Conservation (phyloP, 2,797 vertebrate species). For the Helicolenus hilgendorfi region DNA sequence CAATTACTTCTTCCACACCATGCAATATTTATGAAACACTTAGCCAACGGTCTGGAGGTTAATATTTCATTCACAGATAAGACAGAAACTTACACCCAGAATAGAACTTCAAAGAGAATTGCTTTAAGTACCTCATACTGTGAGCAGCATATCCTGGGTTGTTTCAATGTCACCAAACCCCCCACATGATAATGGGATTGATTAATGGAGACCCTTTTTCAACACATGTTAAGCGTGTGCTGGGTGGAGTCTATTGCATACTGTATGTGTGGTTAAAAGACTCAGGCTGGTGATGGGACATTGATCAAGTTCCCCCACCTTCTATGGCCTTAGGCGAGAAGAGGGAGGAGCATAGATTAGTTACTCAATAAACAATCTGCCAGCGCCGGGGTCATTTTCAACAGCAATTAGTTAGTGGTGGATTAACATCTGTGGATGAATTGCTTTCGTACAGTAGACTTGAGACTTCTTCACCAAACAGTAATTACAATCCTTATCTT, state of each 20-base stretch:
- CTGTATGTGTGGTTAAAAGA: constrained; percentile 66
- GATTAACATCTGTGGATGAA: constrained; percentile 58
- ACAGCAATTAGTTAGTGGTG: constrained; percentile 74
- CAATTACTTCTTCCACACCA: constrained; percentile 90
- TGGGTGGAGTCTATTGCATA: constrained; percentile 40
- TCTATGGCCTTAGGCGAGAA: constrained; percentile 44
- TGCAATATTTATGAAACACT: constrained; percentile 92
- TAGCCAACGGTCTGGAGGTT: constrained; percentile 86
- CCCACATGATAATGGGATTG: constrained; percentile 44
- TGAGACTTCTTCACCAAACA: constrained; percentile 37
- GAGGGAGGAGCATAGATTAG: constrained; percentile 72
- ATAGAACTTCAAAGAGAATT: constrained; percentile 77
- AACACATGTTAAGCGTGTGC: constrained; percentile 37
- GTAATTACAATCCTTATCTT: constrained; percentile 56
- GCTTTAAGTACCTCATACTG: constrained; percentile 51
- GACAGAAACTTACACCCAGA: constrained; percentile 77
- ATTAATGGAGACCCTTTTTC: constrained; percentile 59
- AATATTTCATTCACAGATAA: constrained; percentile 89
- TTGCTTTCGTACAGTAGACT: constrained; percentile 30
- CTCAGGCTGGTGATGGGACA: constrained; percentile 54
- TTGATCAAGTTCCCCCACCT: constrained; percentile 65
- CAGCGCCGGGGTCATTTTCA: constrained; percentile 70
- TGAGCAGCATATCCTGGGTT: constrained; percentile 35
- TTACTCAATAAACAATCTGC: constrained; percentile 86
- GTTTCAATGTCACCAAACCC: constrained; percentile 57